Percentiles rank a stretch among this genome's conserved stretches.
These are phyloP conservation scores for Pseudomyrmex cubaensis DNA, from an alignment of 1,140 invertebrate species.

Conservation along the genomic window DNA sequence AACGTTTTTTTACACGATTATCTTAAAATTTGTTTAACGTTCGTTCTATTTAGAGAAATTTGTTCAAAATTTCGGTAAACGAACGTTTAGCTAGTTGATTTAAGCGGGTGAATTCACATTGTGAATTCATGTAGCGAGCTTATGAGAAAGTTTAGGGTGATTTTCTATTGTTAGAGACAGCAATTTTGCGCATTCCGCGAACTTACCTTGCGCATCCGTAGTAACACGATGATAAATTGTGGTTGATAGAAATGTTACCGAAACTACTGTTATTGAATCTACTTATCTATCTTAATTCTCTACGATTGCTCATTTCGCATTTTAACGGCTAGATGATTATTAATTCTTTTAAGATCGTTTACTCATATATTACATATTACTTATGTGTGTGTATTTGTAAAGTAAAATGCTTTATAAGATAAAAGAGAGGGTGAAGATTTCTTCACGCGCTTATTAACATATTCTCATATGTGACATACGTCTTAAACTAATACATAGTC, in stretches of 20 bases:
- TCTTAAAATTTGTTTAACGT: neutral
- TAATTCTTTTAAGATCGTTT: neutral
- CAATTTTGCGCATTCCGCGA: conserved; percentile 20
- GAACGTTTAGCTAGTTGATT: conserved; percentile 10
- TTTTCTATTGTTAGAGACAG: conserved; percentile 30
- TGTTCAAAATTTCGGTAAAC: too few relatives aligned
- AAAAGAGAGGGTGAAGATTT: too few relatives aligned
- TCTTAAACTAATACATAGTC: too few relatives aligned
- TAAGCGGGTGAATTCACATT: neutral
- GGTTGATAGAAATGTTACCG: conserved; percentile 25
- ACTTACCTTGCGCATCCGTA: neutral
- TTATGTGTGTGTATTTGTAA: too few relatives aligned
- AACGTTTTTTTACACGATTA: neutral
- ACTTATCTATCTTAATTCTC: conserved; percentile 2
- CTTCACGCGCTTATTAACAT: too few relatives aligned
- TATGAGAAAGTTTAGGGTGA: conserved; percentile 34
- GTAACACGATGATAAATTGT: conserved; percentile 18
- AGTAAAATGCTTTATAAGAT: too few relatives aligned
- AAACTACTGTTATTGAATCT: neutral
- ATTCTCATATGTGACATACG: too few relatives aligned
- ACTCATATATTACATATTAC: too few relatives aligned
- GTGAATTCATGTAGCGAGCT: neutral
- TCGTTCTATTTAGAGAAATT: neutral
- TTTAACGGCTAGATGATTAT: neutral
- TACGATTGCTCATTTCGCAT: neutral